Conservation (phyloP, 2,113 vertebrate genomes). For the Eublepharis macularius region DNA sequence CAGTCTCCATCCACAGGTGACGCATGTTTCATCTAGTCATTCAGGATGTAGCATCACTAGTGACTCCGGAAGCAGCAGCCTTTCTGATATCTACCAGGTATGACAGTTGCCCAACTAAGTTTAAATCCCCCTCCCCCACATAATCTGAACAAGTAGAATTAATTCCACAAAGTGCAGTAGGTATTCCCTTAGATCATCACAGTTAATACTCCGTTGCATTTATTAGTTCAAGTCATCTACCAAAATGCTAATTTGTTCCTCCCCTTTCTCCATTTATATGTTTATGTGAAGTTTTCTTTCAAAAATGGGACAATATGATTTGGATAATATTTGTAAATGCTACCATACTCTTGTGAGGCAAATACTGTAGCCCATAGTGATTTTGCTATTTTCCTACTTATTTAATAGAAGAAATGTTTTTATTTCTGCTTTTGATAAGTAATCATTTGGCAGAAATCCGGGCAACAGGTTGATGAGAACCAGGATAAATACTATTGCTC, state of each 20-base stretch:
- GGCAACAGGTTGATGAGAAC: neutral
- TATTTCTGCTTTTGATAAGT: conserved; percentile 22
- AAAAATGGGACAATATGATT: neutral
- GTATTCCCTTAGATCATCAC: neutral
- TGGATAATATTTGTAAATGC: neutral
- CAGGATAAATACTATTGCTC: neutral
- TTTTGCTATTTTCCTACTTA: neutral
- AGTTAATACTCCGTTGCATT: neutral
- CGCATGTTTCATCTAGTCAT: conserved; percentile 97
- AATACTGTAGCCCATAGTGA: neutral
- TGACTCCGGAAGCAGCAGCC: conserved; percentile 99
- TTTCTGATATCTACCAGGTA: conserved; percentile 99
- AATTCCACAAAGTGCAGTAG: neutral
- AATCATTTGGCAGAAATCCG: conserved; percentile 23
- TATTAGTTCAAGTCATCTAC: neutral
- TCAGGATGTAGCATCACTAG: conserved; percentile 99
- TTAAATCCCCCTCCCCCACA: too few species aligned
- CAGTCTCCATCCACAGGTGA: conserved; percentile 98
- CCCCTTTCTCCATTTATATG: neutral
- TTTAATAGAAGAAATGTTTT: neutral
- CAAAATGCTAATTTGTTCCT: neutral
- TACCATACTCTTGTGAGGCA: neutral
- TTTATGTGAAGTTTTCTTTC: neutral
- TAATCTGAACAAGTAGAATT: neutral
- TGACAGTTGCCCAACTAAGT: conserved; percentile 41